A percentile compares a stretch with the other conserved stretches of the same genome.
Conservation (phyloP, 2,888 invertebrate species). For the Chloroclystis v-ata region DNA sequence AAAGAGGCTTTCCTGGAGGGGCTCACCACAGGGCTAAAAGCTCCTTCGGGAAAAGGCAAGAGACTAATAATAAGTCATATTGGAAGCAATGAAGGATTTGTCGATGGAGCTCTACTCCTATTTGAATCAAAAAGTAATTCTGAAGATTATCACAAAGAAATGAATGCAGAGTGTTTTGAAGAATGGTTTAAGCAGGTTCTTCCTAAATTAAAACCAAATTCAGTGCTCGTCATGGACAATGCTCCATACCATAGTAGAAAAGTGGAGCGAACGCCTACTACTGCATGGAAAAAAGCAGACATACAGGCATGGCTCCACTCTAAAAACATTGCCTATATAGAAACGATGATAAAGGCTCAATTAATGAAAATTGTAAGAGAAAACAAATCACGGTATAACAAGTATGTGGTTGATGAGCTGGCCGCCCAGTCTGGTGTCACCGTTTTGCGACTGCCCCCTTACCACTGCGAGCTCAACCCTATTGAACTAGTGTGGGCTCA, state of each 20-base stretch:
- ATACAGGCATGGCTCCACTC: neutral
- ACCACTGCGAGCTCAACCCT: too few relatives aligned
- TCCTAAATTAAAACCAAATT: constrained; percentile 1
- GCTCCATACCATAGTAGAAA: neutral
- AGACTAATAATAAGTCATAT: constrained; percentile 4
- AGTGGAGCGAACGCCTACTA: too few relatives aligned
- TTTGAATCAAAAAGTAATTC: neutral
- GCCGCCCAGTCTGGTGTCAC: too few relatives aligned
- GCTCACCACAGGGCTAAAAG: constrained; percentile 26
- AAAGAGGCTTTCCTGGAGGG: constrained; percentile 27
- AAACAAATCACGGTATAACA: too few relatives aligned
- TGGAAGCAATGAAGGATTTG: constrained; percentile 4
- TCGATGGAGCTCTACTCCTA: neutral
- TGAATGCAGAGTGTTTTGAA: constrained; percentile 7
- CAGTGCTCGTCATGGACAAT: neutral
- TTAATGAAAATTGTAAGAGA: too few relatives aligned
- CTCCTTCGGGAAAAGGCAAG: constrained; percentile 20
- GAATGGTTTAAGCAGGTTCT: constrained; percentile 2
- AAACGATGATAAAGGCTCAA: neutral
- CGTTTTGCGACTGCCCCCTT: too few relatives aligned
- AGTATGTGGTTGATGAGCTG: too few relatives aligned
- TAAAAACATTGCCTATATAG: neutral
- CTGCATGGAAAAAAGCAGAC: neutral
- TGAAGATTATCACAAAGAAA: constrained; percentile 1
- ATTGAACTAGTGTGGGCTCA: too few relatives aligned